Evolutionary conservation across 2,113 vertebrate genomes (phyloP), one percentile per base, ranked within the genome.

Genomic region (Pseudolaguvia tuberculata): DNA sequence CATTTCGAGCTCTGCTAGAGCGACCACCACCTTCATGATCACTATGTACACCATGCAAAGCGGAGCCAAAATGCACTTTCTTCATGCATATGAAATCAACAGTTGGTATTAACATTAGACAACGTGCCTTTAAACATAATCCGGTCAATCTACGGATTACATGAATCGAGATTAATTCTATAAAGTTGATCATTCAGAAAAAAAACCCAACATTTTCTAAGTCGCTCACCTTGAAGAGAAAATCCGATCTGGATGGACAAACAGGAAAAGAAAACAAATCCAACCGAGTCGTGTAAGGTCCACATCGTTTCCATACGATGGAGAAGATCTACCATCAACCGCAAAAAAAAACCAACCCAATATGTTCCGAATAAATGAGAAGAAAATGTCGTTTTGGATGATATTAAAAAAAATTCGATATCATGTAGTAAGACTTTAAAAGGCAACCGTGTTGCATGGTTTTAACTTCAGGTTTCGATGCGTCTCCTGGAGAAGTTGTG

Each of bases 201-300:
- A n/a, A 6, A 6, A 35, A 35, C 6, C 3, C 3, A 35, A 4
- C 31, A 35, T 35, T 35, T 3, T 42, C 39, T 42, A 42, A 66
- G 48, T 66, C 62, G 50, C 87, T 88, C 87, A 92, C 91, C 91
- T 86, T 91, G 86, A 71, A 91, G 88, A 57, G 86, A 85, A 81
- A 86, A 89, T 85, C 88, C 91, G 6, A 90, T 80, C 51, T 91
- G 91, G 78, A 90, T 85, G 8, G 88, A 92, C 72, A 91, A 86
- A 79, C 87, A 87, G 72, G 83, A 86, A 51, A 90, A 78, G 83
- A 92, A 88, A 84, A 90, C 83, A 86, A 92, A 89, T 90, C 91
- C 91, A 88, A 88, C 80, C 82, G 85, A 84, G 62, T 91, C 91
- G 58, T 88, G 89, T 87, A 87, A 88, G 86, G 85, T 90, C 88